phyloP scores from a whole-genome alignment of 1,140 invertebrate genomes.

The Scaptomyza graminum region DNA sequence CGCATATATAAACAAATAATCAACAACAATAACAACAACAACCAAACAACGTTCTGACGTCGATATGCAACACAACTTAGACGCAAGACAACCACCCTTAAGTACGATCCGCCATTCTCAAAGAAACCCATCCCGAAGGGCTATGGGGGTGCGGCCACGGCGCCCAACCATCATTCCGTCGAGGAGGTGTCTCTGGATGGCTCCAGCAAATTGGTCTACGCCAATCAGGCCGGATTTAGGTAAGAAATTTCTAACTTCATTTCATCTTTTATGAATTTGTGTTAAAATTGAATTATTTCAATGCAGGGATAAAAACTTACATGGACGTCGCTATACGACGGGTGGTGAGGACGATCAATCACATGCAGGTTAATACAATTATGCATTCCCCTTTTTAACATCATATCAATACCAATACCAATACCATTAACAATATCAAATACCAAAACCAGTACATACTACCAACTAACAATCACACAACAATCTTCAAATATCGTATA shows the following conservation, averaged over 20 bases:
- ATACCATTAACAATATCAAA: too few relatives aligned
- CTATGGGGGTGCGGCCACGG: conserved; percentile 88
- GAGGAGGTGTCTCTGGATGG: conserved; percentile 91
- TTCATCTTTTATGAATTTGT: neutral
- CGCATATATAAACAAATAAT: conserved; percentile 43
- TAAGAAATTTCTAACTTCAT: conserved; percentile 82
- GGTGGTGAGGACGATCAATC: conserved; percentile 90
- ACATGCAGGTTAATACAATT: conserved; percentile 87
- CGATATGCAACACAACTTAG: conserved; percentile 79
- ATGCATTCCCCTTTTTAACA: conserved; percentile 16
- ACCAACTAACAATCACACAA: conserved; percentile 11
- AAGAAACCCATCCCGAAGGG: conserved; percentile 92
- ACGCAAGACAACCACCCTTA: conserved; percentile 94
- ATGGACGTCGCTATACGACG: conserved; percentile 89
- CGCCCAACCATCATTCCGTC: conserved; percentile 87
- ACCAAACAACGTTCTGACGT: conserved; percentile 38
- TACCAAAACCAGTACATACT: conserved; percentile 2
- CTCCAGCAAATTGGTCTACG: conserved; percentile 92
- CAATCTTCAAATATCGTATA: conserved; percentile 34
- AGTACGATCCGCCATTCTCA: conserved; percentile 93
- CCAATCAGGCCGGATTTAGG: conserved; percentile 92
- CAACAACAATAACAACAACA: conserved; percentile 45
- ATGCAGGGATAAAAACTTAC: conserved; percentile 87
- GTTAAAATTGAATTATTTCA: conserved; percentile 48
- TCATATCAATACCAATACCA: neutral